Evolutionary conservation across 2,888 invertebrate species (phyloP).

Genomic region (Dichetophora obliterata): DNA sequence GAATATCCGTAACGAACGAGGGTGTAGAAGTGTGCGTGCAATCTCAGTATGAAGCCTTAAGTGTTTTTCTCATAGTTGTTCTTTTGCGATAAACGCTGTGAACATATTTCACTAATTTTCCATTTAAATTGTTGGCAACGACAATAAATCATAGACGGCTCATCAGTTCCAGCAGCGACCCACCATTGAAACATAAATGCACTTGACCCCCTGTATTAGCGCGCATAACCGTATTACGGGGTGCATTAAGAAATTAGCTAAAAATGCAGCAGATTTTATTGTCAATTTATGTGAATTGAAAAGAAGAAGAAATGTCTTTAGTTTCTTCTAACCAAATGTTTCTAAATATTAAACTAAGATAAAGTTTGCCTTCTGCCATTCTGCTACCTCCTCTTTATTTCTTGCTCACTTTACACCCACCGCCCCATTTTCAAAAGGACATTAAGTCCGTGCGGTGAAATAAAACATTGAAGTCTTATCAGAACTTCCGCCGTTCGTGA

Average conservation of each 20-base stretch:
- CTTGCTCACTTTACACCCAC: background rate
- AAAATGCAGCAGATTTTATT: too few relatives aligned
- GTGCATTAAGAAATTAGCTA: background rate
- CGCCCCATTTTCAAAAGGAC: slow-evolving; percentile 60
- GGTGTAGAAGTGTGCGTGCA: background rate
- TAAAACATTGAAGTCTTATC: slow-evolving; percentile 69
- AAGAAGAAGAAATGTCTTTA: too few relatives aligned
- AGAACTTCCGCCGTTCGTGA: slow-evolving; percentile 71
- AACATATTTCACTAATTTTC: slow-evolving; percentile 38
- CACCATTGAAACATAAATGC: slow-evolving; percentile 8
- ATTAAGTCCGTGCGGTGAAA: slow-evolving; percentile 67
- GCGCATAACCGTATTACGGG: background rate
- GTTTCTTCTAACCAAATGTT: too few relatives aligned
- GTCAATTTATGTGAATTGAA: too few relatives aligned
- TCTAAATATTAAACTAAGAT: too few relatives aligned
- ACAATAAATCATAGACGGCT: slow-evolving; percentile 34
- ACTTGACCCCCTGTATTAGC: slow-evolving; percentile 17
- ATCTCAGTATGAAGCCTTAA: slow-evolving; percentile 3
- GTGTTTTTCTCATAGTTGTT: slow-evolving; percentile 5
- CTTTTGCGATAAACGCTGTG: slow-evolving; percentile 9
- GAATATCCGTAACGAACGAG: background rate
- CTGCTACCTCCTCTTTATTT: background rate
- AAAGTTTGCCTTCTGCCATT: too few relatives aligned
- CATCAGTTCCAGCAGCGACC: slow-evolving; percentile 37
- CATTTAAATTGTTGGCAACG: slow-evolving; percentile 26